Evolutionary conservation across 2,113 vertebrate species (phyloP).

Genomic region (Canis aureus): DNA sequence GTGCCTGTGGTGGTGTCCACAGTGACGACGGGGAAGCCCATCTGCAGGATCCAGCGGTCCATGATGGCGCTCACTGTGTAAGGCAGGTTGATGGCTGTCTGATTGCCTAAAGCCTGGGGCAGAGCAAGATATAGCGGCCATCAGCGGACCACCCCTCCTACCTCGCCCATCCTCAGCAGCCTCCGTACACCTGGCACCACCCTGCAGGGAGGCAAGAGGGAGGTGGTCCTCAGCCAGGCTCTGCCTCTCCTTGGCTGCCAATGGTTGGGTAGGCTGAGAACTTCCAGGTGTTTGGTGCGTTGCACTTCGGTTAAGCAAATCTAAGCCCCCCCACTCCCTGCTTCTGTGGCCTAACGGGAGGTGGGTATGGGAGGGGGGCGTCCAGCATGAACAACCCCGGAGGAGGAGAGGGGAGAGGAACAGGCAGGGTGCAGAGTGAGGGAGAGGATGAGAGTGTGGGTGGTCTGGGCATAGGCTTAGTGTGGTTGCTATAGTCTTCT

Average conservation of each 20-base stretch:
- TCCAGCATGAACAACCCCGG: not conserved
- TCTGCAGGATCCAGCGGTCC: conserved; percentile 96
- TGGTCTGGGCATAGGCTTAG: not conserved
- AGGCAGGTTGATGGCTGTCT: not conserved
- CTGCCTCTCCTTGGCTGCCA: too few relatives aligned
- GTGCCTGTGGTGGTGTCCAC: conserved; percentile 84
- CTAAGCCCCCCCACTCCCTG: not conserved
- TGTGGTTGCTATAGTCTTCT: not conserved
- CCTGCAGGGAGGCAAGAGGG: too few relatives aligned
- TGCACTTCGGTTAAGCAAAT: not conserved
- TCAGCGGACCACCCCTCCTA: fast-evolving
- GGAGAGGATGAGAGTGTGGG: not conserved
- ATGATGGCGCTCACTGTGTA: conserved; percentile 85
- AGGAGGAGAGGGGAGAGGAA: not conserved
- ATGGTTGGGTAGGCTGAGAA: not conserved
- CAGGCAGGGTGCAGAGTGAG: not conserved
- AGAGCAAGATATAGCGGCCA: fast-evolving
- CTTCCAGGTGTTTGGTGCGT: not conserved
- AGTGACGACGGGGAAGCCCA: conserved; percentile 95
- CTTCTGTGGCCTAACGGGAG: not conserved
- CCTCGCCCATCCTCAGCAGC: not conserved
- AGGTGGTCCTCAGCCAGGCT: not conserved
- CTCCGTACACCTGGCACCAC: not conserved
- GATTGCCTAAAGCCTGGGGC: conserved; percentile 66
- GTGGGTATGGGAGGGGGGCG: not conserved